Evolutionary conservation across 2,888 invertebrate genomes (phyloP).

Genomic region (Agrotis puta): DNA sequence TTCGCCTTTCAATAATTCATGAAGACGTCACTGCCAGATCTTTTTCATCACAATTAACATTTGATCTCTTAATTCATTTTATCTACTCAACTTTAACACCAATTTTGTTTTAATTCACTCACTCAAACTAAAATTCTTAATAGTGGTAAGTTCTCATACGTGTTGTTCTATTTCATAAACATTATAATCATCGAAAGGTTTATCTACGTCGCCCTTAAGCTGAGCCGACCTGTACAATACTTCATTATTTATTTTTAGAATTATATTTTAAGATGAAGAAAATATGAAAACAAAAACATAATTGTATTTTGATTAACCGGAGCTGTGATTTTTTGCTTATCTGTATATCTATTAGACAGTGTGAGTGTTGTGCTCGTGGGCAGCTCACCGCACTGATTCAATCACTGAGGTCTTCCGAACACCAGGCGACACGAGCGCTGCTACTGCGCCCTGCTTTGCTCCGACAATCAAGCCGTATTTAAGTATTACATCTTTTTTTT

Average conservation of each 20-base stretch:
- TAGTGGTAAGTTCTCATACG: slow-evolving; percentile 22
- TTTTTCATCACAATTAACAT: slow-evolving; percentile 33
- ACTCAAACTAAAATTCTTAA: slow-evolving; percentile 20
- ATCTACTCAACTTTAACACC: slow-evolving; percentile 23
- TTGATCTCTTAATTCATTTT: slow-evolving; percentile 23
- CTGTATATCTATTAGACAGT: slow-evolving; percentile 81
- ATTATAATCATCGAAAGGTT: slow-evolving; percentile 55
- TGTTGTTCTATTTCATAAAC: slow-evolving; percentile 22
- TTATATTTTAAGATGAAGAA: slow-evolving; percentile 83
- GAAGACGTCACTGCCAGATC: slow-evolving; percentile 19
- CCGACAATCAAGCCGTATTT: slow-evolving; percentile 29
- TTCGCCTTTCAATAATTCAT: slow-evolving; percentile 28
- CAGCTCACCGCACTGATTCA: slow-evolving; percentile 63
- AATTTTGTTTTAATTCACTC: slow-evolving; percentile 19
- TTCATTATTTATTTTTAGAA: slow-evolving; percentile 89
- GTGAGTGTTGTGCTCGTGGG: slow-evolving; percentile 53
- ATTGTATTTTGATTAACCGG: slow-evolving; percentile 90
- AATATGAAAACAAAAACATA: slow-evolving; percentile 85
- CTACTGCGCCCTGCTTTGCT: slow-evolving; percentile 40
- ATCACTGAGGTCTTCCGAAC: slow-evolving; percentile 75
- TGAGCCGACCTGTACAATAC: slow-evolving; percentile 87
- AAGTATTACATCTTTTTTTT: slow-evolving; percentile 30
- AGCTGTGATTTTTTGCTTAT: slow-evolving; percentile 91
- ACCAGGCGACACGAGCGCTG: slow-evolving; percentile 52
- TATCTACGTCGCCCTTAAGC: slow-evolving; percentile 83